Percentiles rank a stretch among this genome's conserved stretches.
These are phyloP conservation scores for Suillia variegata DNA, from an alignment of 2,888 invertebrate species.

Conservation along the genomic window DNA sequence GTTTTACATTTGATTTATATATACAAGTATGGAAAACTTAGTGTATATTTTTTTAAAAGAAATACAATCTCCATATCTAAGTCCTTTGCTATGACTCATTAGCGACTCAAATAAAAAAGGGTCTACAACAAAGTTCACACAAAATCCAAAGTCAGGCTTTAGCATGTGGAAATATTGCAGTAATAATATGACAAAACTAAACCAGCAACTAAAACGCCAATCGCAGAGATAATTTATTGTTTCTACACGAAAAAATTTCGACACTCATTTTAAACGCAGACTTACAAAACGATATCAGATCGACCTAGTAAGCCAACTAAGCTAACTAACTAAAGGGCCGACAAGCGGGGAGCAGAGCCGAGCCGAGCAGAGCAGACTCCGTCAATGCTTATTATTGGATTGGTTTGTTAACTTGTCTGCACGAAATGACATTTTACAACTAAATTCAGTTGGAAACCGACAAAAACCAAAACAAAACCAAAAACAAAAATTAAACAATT, in stretches of 20 bases:
- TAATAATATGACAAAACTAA: slow-evolving; percentile 13
- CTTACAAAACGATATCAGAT: slow-evolving; percentile 36
- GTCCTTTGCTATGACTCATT: too few relatives aligned
- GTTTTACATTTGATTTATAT: too few relatives aligned
- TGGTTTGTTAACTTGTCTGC: slow-evolving; percentile 51
- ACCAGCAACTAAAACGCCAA: slow-evolving; percentile 30
- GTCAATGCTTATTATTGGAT: slow-evolving; percentile 50
- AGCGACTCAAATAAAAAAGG: too few relatives aligned
- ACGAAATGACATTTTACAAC: slow-evolving; percentile 59
- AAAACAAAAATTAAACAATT: slow-evolving; percentile 36
- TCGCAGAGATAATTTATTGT: slow-evolving; percentile 51
- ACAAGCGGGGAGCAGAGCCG: background rate
- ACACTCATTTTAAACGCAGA: slow-evolving; percentile 39
- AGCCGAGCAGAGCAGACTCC: too few relatives aligned
- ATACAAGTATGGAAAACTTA: too few relatives aligned
- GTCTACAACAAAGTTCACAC: too few relatives aligned
- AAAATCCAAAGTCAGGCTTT: background rate
- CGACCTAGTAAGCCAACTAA: slow-evolving; percentile 42
- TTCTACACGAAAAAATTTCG: slow-evolving; percentile 39
- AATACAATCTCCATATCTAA: too few relatives aligned
- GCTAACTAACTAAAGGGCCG: slow-evolving; percentile 15
- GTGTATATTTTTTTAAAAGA: too few relatives aligned
- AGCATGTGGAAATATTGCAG: background rate
- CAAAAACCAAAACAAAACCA: slow-evolving; percentile 5
- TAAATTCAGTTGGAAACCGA: slow-evolving; percentile 32